These are phyloP conservation scores for Pharmacophagus antenor DNA, from an alignment of 2,888 invertebrate genomes.

Conservation along the genomic window DNA sequence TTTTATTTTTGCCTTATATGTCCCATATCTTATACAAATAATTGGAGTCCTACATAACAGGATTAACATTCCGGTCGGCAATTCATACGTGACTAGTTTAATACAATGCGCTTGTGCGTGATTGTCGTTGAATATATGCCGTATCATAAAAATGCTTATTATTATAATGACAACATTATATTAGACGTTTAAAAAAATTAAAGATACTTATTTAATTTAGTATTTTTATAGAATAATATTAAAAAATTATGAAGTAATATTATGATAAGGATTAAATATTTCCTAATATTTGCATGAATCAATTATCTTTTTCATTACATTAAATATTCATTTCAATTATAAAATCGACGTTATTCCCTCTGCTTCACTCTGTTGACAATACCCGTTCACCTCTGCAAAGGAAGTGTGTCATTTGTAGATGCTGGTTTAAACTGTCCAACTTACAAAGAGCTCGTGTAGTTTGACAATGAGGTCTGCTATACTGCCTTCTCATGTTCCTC, in stretches of 20 bases:
- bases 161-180: too few species aligned
- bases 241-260: too few species aligned
- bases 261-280: too few species aligned
- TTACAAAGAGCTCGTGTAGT: constrained; percentile 39
- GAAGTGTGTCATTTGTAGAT: constrained; percentile 56
- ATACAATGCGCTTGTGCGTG: constrained; percentile 5
- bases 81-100: constrained; percentile 22
- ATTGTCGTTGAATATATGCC: neutral
- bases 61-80: constrained; percentile 1
- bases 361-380: constrained; percentile 30
- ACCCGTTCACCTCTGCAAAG: constrained; percentile 37
- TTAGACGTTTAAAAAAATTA: neutral
- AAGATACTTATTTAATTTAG: neutral
- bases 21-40: neutral
- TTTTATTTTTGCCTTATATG: too few species aligned
- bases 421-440: constrained; percentile 56
- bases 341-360: neutral
- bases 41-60: neutral
- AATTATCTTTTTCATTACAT: too few species aligned
- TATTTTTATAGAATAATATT: too few species aligned
- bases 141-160: neutral
- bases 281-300: too few species aligned
- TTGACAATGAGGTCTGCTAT: constrained; percentile 7
- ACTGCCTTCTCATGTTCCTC: neutral
- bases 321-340: too few species aligned